Percentiles rank a stretch among this genome's conserved stretches.
These are phyloP conservation scores for Sebastes fasciatus DNA, from an alignment of 2,113 vertebrate genomes.

Conservation along the genomic window DNA sequence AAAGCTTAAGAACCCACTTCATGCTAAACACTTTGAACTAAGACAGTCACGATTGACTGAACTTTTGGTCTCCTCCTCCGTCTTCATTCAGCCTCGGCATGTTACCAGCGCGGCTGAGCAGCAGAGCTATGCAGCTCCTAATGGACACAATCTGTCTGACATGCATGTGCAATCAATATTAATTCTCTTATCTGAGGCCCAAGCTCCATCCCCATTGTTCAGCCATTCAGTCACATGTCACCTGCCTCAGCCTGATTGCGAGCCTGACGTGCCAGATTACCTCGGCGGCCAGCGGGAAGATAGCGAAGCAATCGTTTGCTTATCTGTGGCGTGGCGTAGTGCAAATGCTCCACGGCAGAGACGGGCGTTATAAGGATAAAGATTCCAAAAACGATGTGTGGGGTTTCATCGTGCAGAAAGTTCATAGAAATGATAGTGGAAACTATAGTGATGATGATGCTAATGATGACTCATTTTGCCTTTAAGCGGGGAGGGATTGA, in stretches of 20 bases:
- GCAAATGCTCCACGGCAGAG: constrained; percentile 36
- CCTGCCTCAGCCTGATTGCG: constrained; percentile 70
- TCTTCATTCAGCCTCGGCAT: background rate
- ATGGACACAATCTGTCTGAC: constrained; percentile 71
- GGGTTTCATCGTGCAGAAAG: background rate
- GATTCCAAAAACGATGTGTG: constrained; percentile 21
- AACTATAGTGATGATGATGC: background rate
- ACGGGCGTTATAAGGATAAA: constrained; percentile 6
- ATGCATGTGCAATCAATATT: constrained; percentile 79
- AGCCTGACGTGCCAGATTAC: constrained; percentile 67
- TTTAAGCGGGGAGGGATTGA: background rate
- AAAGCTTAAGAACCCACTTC: background rate
- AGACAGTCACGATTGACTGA: background rate
- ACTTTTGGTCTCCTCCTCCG: background rate
- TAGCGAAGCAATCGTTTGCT: constrained; percentile 55
- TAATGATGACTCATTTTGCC: background rate
- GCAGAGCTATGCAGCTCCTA: constrained; percentile 57
- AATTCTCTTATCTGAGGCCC: constrained; percentile 76
- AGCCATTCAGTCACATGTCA: constrained; percentile 71
- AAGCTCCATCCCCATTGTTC: constrained; percentile 71
- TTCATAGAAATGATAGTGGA: background rate
- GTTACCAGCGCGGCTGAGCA: constrained; percentile 39
- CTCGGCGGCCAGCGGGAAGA: constrained; percentile 53
- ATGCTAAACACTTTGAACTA: background rate
- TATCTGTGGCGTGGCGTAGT: constrained; percentile 50